Base-by-base conservation (phyloP, 2,888 invertebrate genomes). In the Drosophila affinis region DNA sequence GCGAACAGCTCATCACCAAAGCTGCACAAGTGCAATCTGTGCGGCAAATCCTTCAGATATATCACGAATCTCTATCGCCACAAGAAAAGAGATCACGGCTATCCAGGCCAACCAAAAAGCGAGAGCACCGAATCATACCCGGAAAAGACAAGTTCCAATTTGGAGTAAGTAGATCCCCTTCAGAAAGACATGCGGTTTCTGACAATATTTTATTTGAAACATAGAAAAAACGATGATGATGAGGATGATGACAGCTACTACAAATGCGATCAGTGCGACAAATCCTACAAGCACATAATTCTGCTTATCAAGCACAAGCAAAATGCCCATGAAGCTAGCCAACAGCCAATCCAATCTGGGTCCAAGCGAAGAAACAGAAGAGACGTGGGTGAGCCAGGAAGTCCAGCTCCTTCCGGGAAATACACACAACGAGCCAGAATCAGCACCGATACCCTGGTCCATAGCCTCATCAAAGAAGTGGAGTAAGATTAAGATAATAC, bases 251-350 rank as follows among this genome's bases (percentile, higher is more conserved):
- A 74, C 5, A 72, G 63, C 57, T 82, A 82, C 47, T 82, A 82
- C 46, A 82, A 83, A 27, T 83, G 83, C 51, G 79, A 83, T 34
- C 72, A 77, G 17, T 83, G 83, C 29, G 81, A 77, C n/a, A 83
- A 83, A 6, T 67, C 86, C 17, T 82, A 75, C 52, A 81, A 76
- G 54, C 85, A 79, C 21, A 78, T 82, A 3, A 79, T 82, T 82
- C 57, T 75, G 9, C 57, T 82, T 1, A 73, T 82, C 7, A 78
- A 74, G 44, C 81, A 82, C 53, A 78, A 85, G 52, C 72, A 79
- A 39, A 76, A 68, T 24, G 58, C 55, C 1, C 81, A 82, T 27
- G 64, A 72, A 4, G 64, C 53, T 7, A 69, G 55, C n/a, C 78
- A 79, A 12, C 17, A 76, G 51, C 62, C 78, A n/a, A 39, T 39